Base-by-base conservation (phyloP, 2,888 invertebrate species). In the Volucella inanis region DNA sequence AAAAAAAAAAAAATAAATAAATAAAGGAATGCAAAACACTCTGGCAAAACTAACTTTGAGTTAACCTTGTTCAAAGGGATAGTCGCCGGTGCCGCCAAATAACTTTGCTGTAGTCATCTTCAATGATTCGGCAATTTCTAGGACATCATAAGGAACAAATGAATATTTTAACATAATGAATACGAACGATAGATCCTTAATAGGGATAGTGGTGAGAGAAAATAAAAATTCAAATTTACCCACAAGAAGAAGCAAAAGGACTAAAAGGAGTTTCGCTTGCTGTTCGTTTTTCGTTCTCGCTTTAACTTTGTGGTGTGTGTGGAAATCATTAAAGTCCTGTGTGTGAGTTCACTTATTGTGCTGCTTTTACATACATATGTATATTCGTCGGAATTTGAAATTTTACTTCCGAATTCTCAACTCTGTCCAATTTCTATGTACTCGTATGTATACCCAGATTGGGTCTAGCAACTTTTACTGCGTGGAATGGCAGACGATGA, bases 81-180 rank as follows among this genome's bases (percentile, higher is more conserved):
- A 31, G 49, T 50, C 8, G 10, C 14, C 50, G 49, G 2, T 39
- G 38, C 39, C 38, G 38, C 18, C 41, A 67, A 38, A 31, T 57
- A 78, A 74, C 45, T 47, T 52, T 57, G 31, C 11, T 43, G 62
- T 22, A 18, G 49, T 64, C 41, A 70, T 85, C 47, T 61, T 67
- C 75, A 71, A 85, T 76, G 75, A 80, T 85, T 85, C 55, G 84
- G 71, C 80, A 80, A 55, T 85, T 85, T 85, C 80, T 80, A 84
- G 75, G 75, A 79, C 84, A 84, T 79, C 79, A 84, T 75, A 84
- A 67, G 76, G 76, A 80, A 76, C 84, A 72, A 80, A 85, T 85
- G 84, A 85, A 80, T 85, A 85, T 85, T 85, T 85, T 80, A 80
- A 52, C 71, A 80, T 85, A 85, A 85, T 85, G 80, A 71, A 84